Conservation (phyloP, 2,797 vertebrate genomes). For the Anableps anableps region DNA sequence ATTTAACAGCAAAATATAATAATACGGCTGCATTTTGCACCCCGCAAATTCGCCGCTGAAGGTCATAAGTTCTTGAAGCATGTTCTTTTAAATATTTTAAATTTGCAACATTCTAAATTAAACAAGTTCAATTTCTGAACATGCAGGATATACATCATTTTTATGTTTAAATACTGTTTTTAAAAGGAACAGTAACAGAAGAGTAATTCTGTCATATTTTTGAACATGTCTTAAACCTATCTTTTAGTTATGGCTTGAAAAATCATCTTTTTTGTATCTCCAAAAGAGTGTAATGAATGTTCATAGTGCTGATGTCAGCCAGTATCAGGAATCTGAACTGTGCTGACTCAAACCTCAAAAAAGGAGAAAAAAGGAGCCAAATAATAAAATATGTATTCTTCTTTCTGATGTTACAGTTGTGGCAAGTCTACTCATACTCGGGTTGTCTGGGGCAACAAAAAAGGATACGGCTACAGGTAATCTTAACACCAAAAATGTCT, state of each 20-base stretch:
- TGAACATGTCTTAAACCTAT: neutral
- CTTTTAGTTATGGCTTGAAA: neutral
- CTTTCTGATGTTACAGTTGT: constrained; percentile 86
- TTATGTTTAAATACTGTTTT: neutral
- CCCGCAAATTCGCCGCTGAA: constrained; percentile 53
- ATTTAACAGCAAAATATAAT: neutral
- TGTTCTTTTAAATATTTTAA: neutral
- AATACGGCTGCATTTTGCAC: constrained; percentile 14
- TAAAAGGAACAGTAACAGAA: neutral
- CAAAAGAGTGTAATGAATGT: constrained; percentile 1
- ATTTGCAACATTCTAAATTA: neutral
- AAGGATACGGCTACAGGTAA: constrained; percentile 91
- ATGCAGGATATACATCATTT: neutral
- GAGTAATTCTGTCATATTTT: neutral
- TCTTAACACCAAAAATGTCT: constrained; percentile 7
- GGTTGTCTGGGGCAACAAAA: constrained; percentile 95
- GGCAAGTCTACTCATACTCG: constrained; percentile 98
- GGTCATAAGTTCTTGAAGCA: constrained; percentile 35
- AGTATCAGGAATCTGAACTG: constrained; percentile 15
- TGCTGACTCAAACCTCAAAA: constrained; percentile 47
- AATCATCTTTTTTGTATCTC: neutral
- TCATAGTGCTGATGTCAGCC: constrained; percentile 22
- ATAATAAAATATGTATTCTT: constrained; percentile 20
- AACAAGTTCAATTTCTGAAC: neutral
- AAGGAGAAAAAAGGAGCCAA: neutral